Evolutionary conservation across 2,113 vertebrate genomes (phyloP), one percentile per base, ranked within the genome.

Genomic region (Pangasianodon hypophthalmus): DNA sequence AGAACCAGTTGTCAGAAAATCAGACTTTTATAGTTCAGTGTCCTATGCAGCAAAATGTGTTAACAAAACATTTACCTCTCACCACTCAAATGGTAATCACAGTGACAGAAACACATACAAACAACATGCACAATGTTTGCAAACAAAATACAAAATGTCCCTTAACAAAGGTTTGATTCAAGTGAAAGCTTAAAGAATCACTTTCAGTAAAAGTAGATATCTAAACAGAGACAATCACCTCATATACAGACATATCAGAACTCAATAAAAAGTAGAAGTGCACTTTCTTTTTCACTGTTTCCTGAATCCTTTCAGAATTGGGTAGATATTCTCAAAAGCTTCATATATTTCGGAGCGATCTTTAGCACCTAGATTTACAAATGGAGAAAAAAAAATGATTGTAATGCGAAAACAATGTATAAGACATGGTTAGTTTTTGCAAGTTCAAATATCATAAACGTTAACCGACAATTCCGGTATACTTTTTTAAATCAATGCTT

Each of bases 301-400:
- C 94, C 96, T 96, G 96, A 99, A 99, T 60, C 97, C 97, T 92
- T 96, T 98, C 80, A 99, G 94, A 93, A 99, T 99, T 7, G 98
- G 98, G 92, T 99, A 99, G 94, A 99, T 99, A 94, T 99, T 99
- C 95, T 99, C 97, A 94, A 99, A 99, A 0, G 98, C 98, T 92
- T 99, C 98, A 89, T 98, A 97, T 94, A 99, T 98, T 94, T 99
- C 98, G 3, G 96, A 96, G 91, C 97, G 97, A 37, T 98, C 96
- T 96, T 99, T 99, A 88, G 98, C 98, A 94, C 98, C 98, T 99
- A 93, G 16, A 94, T 93, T 10, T 73, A 85, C 67, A 82, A 87
- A 91, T 48, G 91, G 14, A 92, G 60, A 73, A 37, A 86, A 26
- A 37, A 29, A 26, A 77, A 52, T 4, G 4, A 46, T 1, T 24